Base-by-base conservation (phyloP, 2,888 invertebrate genomes). In the Caenorhabditis drosophilae region DNA sequence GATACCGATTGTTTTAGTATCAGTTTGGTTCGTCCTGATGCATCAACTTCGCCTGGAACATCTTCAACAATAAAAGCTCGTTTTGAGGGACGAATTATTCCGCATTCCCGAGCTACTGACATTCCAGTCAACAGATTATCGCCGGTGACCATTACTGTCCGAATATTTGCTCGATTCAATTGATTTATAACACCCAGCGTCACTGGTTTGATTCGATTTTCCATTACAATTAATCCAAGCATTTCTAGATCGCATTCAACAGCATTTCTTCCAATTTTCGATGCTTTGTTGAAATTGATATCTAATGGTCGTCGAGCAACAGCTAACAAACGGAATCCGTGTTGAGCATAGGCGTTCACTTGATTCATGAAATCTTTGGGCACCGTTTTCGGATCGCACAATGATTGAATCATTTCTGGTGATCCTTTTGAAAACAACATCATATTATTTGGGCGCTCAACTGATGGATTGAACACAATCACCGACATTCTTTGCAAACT, bases 41-140 rank as follows among this genome's bases (percentile, higher is more conserved):
- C 54, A 41, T 75, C 70, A 22, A 57, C 35, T 47, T 72, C 66
- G 9, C 55, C 66, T 11, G 64, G 50, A 2, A 58, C 42, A 49
- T 74, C 71, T 22, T 74, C 74, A 20, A 71, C 45, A 2, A 74
- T 36, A 36, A 76, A 81, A 4, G 80, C 74, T 40, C 76, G 48
- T 48, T 77, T 78, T 36, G 69, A 62, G 6, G 80, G 77, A 20
- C 78, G 55, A 25, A 82, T 78, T 42, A 82, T 82, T 49, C 88
- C 89, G 83, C 93, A 93, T 73, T 93, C 92, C 66, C 91, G 88
- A 0, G 92, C 93, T 42, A 95, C 94, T 71, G 92, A 91, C 80
- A 93, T 88, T 0, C 93, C 94, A 1, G 94, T 94, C 87, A 92
- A 89, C 82, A 93, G 89, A 85, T 94, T 93, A 84, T 95, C 94